Percentiles rank a stretch among this genome's conserved stretches.
Conservation (phyloP, 2,797 vertebrate genomes). For the Xiphorhynchus erythropygius region DNA sequence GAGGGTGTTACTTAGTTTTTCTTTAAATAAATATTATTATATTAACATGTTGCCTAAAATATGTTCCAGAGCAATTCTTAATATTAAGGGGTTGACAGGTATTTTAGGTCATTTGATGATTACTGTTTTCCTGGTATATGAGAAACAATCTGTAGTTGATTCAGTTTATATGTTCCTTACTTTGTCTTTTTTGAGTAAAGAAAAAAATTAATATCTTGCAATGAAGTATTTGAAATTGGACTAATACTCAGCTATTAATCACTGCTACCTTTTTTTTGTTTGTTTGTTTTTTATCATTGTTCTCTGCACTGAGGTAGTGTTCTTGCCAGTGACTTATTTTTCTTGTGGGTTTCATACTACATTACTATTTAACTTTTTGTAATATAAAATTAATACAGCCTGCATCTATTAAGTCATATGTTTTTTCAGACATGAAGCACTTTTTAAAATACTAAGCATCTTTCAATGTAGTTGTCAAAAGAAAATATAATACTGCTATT, state of each 20-base stretch:
- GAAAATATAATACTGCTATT: not conserved
- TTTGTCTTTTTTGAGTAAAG: not conserved
- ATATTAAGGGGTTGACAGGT: not conserved
- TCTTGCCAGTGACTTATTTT: not conserved
- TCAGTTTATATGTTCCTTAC: not conserved
- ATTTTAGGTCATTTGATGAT: not conserved
- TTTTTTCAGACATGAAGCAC: conserved; percentile 37
- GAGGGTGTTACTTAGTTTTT: not conserved
- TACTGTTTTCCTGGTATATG: not conserved
- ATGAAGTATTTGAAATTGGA: not conserved
- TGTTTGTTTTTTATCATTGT: not conserved
- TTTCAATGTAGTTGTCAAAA: conserved; percentile 17
- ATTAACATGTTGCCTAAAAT: not conserved
- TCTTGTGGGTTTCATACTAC: not conserved
- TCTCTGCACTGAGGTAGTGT: not conserved
- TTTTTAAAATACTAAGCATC: conserved; percentile 43
- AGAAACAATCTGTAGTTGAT: not conserved
- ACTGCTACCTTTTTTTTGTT: not conserved
- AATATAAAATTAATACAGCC: not conserved
- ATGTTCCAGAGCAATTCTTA: not conserved
- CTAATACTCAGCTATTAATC: not conserved
- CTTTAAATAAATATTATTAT: not conserved
- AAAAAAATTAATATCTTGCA: not conserved
- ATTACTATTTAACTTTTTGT: not conserved
- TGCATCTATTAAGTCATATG: not conserved